Conservation (phyloP, 1,140 invertebrate genomes). For the Aphis craccivora region DNA sequence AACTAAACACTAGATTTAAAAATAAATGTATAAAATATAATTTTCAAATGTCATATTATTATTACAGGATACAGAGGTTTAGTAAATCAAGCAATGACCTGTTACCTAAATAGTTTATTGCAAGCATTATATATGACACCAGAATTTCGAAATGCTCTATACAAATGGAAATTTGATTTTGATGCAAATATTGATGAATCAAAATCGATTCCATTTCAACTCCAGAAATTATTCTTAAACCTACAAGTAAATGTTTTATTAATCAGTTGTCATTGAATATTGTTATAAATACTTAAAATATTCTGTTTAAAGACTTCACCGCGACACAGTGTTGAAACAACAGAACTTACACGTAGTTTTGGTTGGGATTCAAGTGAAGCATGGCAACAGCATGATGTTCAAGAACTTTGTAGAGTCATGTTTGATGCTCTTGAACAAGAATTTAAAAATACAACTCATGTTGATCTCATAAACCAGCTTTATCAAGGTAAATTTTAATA, state of each 20-base stretch:
- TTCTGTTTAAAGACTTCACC: conserved; percentile 72
- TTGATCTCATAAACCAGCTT: conserved; percentile 81
- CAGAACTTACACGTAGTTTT: conserved; percentile 87
- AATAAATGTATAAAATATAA: not conserved
- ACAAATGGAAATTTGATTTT: conserved; percentile 85
- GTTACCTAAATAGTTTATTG: conserved; percentile 89
- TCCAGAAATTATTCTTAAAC: conserved; percentile 88
- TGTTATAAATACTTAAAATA: not conserved
- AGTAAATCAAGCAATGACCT: conserved; percentile 94
- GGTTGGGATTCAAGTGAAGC: conserved; percentile 91
- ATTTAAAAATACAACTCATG: conserved; percentile 84
- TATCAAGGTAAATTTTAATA: conserved; percentile 70
- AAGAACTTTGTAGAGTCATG: conserved; percentile 90
- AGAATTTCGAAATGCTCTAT: conserved; percentile 91
- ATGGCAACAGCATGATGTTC: conserved; percentile 93
- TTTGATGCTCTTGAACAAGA: conserved; percentile 89
- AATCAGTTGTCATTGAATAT: not conserved
- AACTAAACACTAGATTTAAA: not conserved
- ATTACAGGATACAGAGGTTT: conserved; percentile 79
- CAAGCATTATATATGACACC: conserved; percentile 93
- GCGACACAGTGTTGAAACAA: conserved; percentile 82
- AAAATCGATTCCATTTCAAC: conserved; percentile 84
- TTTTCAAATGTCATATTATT: not conserved
- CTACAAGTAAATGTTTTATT: conserved; percentile 72
- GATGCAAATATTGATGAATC: conserved; percentile 68